phyloP scores from a whole-genome alignment of 1,140 invertebrate genomes.

The Hycleus cichorii region DNA sequence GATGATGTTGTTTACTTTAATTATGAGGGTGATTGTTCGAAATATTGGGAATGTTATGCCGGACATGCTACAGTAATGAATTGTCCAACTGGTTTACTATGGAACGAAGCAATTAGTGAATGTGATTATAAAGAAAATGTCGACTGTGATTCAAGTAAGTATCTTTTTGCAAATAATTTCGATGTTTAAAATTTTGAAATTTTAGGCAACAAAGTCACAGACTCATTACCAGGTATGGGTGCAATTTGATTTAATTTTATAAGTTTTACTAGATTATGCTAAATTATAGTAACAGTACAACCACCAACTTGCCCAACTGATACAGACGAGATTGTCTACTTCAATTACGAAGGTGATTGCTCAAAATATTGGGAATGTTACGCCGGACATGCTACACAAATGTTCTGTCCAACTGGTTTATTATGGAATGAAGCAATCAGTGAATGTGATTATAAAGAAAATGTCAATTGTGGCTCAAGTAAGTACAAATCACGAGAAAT shows the following conservation, averaged over 20 bases:
- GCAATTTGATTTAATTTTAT: too few species aligned
- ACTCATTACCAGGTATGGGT: too few species aligned
- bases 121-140: constrained; percentile 11
- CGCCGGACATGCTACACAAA: neutral
- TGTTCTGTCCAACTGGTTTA: neutral
- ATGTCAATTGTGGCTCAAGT: neutral
- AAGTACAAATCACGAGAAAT: too few species aligned
- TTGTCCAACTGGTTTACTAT: constrained; percentile 2
- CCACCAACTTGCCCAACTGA: neutral
- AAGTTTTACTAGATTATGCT: too few species aligned
- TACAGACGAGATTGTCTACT: neutral
- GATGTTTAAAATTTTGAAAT: too few species aligned
- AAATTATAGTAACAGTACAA: neutral
- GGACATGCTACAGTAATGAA: neutral
- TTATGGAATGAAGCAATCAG: constrained; percentile 9
- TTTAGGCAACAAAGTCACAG: too few species aligned
- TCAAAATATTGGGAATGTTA: constrained; percentile 12
- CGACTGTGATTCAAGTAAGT: neutral
- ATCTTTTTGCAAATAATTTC: too few species aligned
- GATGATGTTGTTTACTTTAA: neutral
- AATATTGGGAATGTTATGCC: constrained; percentile 1
- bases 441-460: constrained; percentile 11
- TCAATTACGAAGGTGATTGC: constrained; percentile 3
- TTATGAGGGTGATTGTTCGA: constrained; percentile 4
- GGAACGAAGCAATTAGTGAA: constrained; percentile 6